Evolutionary conservation across 2,113 vertebrate genomes (phyloP), one percentile per base, ranked within the genome.

Genomic region (pig (Sus scrofa)): DNA sequence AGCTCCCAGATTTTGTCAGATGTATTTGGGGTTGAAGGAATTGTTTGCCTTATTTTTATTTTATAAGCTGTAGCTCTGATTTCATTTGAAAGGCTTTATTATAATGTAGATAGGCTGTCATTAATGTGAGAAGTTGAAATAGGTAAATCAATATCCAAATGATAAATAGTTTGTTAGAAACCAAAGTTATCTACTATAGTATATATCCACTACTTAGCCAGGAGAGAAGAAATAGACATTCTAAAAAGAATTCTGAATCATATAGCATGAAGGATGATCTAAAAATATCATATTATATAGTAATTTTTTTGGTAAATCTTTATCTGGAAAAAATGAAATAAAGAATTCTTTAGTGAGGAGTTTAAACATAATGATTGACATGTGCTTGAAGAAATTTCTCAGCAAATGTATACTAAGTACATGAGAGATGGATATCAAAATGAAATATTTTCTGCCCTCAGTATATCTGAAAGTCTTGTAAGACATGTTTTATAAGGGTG

Each of bases 1-100:
- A 30, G 13, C 16, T 26, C 44, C 52, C 20, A 79, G 1, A 19
- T 92, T 92, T 67, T 83, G 27, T 67, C 15, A 84, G 0, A 7
- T 73, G 1, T 94, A 39, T 54, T 94, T 79, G 37, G 13, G 5
- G 2, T 93, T 94, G 24, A 96, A 88, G 71, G 60, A 82, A 91
- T 24, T 58, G 32, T 88, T 86, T 93, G n/a, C 65, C 6, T 85
- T 92, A 39, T 37, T 62, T 67, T 77, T 75, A 20, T 92, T 91
- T 89, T 58, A 89, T 50, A 86, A 7, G 0, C 20, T 62, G 18
- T 86, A 56, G 30, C 27, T 94, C n/a, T 92, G 44, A 91, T 68
- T 94, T 94, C 37, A 63, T 78, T 83, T 92, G 52, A 94, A 94
- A 96, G 65, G 13, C 32, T 68, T 68, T 86, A 67, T 50, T 74